Evolutionary conservation across 2,888 invertebrate genomes (phyloP).

Genomic region (Ophioninae sp.): DNA sequence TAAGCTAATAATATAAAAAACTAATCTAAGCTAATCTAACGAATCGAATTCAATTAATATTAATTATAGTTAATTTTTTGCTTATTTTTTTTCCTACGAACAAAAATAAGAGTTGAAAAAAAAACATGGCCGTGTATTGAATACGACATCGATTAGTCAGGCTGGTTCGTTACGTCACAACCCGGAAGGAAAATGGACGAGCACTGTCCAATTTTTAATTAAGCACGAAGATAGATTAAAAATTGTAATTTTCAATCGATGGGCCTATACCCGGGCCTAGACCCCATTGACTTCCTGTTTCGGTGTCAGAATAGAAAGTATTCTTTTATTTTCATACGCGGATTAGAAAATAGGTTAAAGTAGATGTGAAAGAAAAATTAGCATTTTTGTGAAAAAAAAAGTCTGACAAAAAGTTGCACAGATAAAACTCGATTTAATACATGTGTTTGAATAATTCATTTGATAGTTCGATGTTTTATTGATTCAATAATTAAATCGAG

Average conservation of each 20-base stretch:
- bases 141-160: slow-evolving; percentile 12
- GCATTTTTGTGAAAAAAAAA: too few species aligned
- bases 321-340: background rate
- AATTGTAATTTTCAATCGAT: slow-evolving; percentile 49
- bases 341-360: too few species aligned
- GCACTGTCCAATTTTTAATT: slow-evolving; percentile 6
- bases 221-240: slow-evolving; percentile 39
- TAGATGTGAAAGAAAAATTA: too few species aligned
- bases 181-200: background rate
- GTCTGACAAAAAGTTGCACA: too few species aligned
- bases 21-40: too few species aligned
- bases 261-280: background rate
- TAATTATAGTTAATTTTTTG: too few species aligned
- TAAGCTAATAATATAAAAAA: too few species aligned
- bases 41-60: too few species aligned
- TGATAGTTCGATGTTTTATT: too few species aligned
- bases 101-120: background rate
- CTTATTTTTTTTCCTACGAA: background rate
- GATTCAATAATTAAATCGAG: too few species aligned
- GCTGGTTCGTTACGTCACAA: slow-evolving; percentile 30
- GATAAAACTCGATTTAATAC: too few species aligned
- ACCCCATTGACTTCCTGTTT: slow-evolving; percentile 21
- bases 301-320: background rate
- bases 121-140: background rate
- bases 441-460: too few species aligned